Conservation (phyloP, 1,140 invertebrate genomes). For the Lasioglossum baleicum region DNA sequence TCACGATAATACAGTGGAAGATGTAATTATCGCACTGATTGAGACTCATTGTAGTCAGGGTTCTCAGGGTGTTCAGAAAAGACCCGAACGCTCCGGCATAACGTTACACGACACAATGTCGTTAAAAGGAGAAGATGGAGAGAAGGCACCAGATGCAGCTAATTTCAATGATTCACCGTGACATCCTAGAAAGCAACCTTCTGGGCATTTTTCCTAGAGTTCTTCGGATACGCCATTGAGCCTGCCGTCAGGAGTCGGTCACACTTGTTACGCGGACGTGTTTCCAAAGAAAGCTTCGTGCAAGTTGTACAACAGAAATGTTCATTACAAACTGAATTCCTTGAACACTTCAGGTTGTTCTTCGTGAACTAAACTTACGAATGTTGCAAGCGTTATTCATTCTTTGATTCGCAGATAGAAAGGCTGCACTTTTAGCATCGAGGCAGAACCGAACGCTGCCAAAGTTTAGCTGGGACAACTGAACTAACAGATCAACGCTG, state of each 20-base stretch:
- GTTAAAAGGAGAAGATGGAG: background rate
- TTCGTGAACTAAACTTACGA: no score
- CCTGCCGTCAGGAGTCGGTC: slow-evolving; percentile 17
- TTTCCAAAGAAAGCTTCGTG: background rate
- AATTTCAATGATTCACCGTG: slow-evolving; percentile 75
- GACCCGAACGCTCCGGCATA: no score
- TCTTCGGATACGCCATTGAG: slow-evolving; percentile 5
- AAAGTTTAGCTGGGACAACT: background rate
- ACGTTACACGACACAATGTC: background rate
- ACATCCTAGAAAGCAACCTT: slow-evolving; percentile 50
- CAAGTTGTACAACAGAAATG: no score
- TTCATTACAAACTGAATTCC: no score
- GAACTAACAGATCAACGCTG: background rate
- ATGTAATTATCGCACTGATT: background rate
- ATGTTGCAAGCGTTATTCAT: no score
- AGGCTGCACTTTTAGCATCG: background rate
- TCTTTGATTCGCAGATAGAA: no score
- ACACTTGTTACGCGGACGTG: background rate
- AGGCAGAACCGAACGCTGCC: background rate
- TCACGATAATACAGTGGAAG: background rate
- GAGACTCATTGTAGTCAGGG: background rate
- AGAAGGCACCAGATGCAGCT: slow-evolving; percentile 68
- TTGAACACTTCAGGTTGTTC: no score
- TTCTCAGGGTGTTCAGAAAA: background rate
- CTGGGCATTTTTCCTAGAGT: slow-evolving; percentile 13